Base-by-base conservation (phyloP, 2,888 invertebrate species). In the Ormia ochracea region DNA sequence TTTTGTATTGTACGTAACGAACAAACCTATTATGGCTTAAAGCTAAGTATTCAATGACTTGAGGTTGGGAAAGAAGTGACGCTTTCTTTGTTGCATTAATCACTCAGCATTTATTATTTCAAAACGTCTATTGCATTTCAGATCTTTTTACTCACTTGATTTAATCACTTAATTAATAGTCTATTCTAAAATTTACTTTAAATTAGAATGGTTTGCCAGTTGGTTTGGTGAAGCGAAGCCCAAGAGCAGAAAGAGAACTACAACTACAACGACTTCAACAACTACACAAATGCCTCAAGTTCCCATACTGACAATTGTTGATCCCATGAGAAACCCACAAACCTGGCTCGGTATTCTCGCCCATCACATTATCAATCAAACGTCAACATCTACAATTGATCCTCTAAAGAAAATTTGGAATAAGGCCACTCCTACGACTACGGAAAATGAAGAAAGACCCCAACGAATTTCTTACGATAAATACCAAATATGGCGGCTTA, bases 401-500 rank as follows among this genome's bases (percentile, higher is more conserved):
- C 86, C 88, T 0, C 23, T 88, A 28, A 76, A 84, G 14, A 85
- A 87, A 70, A 83, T 85, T 0, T 74, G 87, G 36, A 82, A 85
- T 1, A 83, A 84, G 1, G 84, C 83, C 5, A 82, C 82, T 4
- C 81, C 83, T 17, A 81, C 83, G 9, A 83, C 85, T 1, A 84
- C 85, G 1, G 82, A 83, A 3, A 82, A 84, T 56, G 85, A 85
- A 3, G 85, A 85, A 26, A 54, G 84, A 14, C 85, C 86, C 2
- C 82, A 79, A 10, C 83, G 84, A 28, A 83, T 87, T 1, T 84
- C 88, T 63, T 91, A 92, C 73, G 89, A 89, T 31, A 90, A 91
- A 82, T 90, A 90, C 83, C 91, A 91, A 82, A 88, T 92, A 23
- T 88, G 91, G 84, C 88, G 92, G 1, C 83, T 92, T 0, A 88